These are phyloP conservation scores for Erithacus rubecula DNA, from an alignment of 2,797 vertebrate genomes.

Conservation along the genomic window DNA sequence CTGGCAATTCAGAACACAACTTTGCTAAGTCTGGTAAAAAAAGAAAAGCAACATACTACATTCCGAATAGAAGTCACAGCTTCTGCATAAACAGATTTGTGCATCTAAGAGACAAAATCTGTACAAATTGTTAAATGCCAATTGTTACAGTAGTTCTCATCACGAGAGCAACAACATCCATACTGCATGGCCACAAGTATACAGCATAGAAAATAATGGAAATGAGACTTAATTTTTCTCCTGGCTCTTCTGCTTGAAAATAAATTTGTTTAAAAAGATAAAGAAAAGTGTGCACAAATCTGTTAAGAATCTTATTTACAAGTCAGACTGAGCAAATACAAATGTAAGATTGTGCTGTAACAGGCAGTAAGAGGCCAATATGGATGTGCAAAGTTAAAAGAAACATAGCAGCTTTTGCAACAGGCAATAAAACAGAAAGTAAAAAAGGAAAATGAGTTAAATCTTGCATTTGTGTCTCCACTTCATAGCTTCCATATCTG, in stretches of 20 bases:
- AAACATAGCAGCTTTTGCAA: constrained; percentile 74
- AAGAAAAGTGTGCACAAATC: constrained; percentile 40
- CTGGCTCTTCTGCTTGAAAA: constrained; percentile 17
- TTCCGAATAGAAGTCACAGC: constrained; percentile 37
- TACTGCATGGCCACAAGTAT: background rate
- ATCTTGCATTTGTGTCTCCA: constrained; percentile 73
- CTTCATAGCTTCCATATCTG: constrained; percentile 71
- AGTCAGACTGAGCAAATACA: constrained; percentile 59
- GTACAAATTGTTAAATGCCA: constrained; percentile 28
- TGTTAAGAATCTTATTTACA: constrained; percentile 52
- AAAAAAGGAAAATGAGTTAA: constrained; percentile 63
- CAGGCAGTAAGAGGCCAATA: constrained; percentile 67
- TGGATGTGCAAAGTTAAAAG: constrained; percentile 76
- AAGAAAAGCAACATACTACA: constrained; percentile 41
- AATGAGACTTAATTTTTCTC: background rate
- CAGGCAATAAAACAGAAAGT: constrained; percentile 71
- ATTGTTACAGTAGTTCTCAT: constrained; percentile 5
- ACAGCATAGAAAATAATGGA: constrained; percentile 15
- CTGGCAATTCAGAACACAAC: constrained; percentile 47
- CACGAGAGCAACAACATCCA: background rate
- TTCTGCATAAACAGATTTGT: constrained; percentile 53
- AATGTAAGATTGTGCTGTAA: constrained; percentile 63
- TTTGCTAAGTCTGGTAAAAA: constrained; percentile 22
- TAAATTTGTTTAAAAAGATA: background rate
- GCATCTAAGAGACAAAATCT: constrained; percentile 21